Base-by-base conservation (phyloP, 2,888 invertebrate species). In the Lycophotia porphyrea region DNA sequence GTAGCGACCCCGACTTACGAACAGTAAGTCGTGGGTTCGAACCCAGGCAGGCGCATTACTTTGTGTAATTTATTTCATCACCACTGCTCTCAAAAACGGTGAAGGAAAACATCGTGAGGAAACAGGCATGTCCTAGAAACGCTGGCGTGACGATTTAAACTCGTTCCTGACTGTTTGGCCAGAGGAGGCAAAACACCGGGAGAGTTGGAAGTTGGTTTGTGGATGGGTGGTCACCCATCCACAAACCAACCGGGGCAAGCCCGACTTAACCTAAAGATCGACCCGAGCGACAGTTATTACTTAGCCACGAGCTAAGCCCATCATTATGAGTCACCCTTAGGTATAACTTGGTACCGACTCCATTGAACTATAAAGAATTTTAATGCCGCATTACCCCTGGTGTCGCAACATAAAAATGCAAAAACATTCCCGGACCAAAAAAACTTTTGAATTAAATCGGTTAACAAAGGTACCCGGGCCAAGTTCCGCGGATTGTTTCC, bases 401-500 rank as follows among this genome's bases (percentile, higher is more conserved):
- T 36, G 31, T 44, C 21, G 34, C 8, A 42, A 69, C 47, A 49
- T 58, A 71, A 80, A 66, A 82, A 70, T 60, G 27, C 63, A 79
- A 80, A 76, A 83, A 60, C 15, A n/a, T 64, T 27, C 52, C 39
- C 15, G 13, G 7, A 67, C 70, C 70, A 71, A 84, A 86, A 71
- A 84, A 86, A 84, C 80, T 81, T 87, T 83, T 70, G 78, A 81
- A 88, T 88, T 72, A 86, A 89, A 87, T 89, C 78, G 79, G 81
- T 72, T 81, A 80, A 78, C 78, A 86, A 82, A 86, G 85, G 83
- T 81, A 65, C 52, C 65, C 58, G 69, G 73, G 68, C 78, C 71
- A 85, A 87, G 88, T 89, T 88, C 71, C 71, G 2, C 61, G 84
- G 69, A 90, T 85, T 90, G 90, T 89, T 90, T 81, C 80, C 66